phyloP scores from a whole-genome alignment of 1,140 invertebrate genomes.

The Oncopodura yosiiana region DNA sequence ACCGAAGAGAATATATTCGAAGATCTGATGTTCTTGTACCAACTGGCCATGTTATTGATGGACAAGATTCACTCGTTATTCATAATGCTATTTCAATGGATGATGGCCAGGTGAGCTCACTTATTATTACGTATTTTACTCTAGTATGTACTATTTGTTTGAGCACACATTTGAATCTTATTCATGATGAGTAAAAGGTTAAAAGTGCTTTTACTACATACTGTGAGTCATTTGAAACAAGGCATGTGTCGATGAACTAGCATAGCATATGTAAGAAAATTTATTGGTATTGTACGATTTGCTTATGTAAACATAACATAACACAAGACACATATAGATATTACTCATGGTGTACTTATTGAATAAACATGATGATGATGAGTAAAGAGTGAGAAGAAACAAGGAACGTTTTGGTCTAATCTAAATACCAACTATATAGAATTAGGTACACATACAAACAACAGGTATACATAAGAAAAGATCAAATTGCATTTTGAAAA shows the following conservation, averaged over 20 bases:
- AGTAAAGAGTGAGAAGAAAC: neutral
- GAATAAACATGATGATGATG: neutral
- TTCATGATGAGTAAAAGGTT: neutral
- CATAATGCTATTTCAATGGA: slow-evolving; percentile 53
- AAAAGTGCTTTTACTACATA: slow-evolving; percentile 14
- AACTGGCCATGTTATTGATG: slow-evolving; percentile 39
- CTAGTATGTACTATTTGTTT: neutral
- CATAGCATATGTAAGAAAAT: too few species aligned
- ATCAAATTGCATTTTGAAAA: too few species aligned
- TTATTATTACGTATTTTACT: slow-evolving; percentile 5
- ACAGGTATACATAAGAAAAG: too few species aligned
- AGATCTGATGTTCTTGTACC: slow-evolving; percentile 53
- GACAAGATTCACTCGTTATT: slow-evolving; percentile 45
- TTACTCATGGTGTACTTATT: too few species aligned
- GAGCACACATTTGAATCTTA: neutral
- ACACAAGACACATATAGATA: too few species aligned
- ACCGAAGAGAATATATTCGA: slow-evolving; percentile 45
- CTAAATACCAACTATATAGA: too few species aligned
- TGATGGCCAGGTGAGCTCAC: slow-evolving; percentile 50
- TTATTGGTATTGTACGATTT: slow-evolving; percentile 22
- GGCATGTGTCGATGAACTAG: too few species aligned
- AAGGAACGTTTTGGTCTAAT: too few species aligned
- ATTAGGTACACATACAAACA: too few species aligned
- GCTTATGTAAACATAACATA: slow-evolving; percentile 3
- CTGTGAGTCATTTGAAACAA: slow-evolving; percentile 18